Percentiles rank a stretch among this genome's conserved stretches.
These are phyloP conservation scores for Bubo blakistoni DNA, from an alignment of 2,113 vertebrate species.

Conservation along the genomic window DNA sequence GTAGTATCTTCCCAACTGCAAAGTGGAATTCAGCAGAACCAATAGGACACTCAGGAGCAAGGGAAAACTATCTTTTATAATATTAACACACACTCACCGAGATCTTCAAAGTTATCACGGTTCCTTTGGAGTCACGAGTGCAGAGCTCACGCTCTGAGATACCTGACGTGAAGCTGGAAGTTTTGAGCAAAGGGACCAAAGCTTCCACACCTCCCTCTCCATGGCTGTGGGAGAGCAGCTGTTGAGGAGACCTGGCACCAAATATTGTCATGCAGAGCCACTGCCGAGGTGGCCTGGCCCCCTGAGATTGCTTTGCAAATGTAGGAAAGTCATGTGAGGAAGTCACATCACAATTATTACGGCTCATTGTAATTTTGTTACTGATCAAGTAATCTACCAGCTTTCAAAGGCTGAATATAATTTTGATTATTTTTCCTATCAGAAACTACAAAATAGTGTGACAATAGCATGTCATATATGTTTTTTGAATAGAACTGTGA, in stretches of 20 bases:
- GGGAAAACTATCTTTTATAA: not conserved
- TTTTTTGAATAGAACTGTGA: not conserved
- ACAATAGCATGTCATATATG: not conserved
- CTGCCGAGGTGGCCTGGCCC: rapidly evolving
- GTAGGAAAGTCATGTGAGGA: not conserved
- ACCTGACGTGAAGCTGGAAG: not conserved
- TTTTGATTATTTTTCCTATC: not conserved
- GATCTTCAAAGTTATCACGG: not conserved
- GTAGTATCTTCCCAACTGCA: not conserved
- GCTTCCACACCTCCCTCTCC: not conserved
- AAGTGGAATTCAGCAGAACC: not conserved
- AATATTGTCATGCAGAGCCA: not conserved
- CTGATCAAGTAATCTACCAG: not conserved
- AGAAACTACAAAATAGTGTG: not conserved
- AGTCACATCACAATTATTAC: not conserved
- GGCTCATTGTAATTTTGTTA: not conserved
- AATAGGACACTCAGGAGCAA: not conserved
- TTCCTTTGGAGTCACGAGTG: not conserved
- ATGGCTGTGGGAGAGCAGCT: not conserved
- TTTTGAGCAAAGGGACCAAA: not conserved
- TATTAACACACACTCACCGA: not conserved
- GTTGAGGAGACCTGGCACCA: not conserved
- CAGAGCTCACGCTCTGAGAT: not conserved
- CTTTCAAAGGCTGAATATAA: not conserved
- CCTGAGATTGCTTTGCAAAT: not conserved